A percentile compares a stretch with the other conserved stretches of the same genome.
phyloP scores from a whole-genome alignment of 1,140 invertebrate genomes.

The Hormaphis cornu region DNA sequence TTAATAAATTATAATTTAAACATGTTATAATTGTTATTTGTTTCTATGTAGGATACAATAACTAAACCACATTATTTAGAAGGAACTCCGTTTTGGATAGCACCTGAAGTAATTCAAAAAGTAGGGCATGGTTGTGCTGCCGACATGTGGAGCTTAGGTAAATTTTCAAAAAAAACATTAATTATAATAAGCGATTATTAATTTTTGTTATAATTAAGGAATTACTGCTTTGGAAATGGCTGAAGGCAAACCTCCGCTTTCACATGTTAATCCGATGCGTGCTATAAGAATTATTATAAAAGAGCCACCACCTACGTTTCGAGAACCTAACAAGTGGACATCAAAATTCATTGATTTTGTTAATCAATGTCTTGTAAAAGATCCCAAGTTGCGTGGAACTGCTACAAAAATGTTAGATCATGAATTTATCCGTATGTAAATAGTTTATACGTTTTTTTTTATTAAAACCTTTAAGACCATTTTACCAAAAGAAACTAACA shows the following conservation, averaged over 20 bases:
- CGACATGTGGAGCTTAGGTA: constrained; percentile 94
- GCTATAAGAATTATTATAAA: constrained; percentile 99
- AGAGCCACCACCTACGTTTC: constrained; percentile 94
- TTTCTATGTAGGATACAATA: constrained; percentile 77
- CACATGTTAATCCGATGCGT: constrained; percentile 98
- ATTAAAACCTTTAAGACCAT: neutral
- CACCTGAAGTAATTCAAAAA: constrained; percentile 97
- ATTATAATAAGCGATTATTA: neutral
- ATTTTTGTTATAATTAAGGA: constrained; percentile 41
- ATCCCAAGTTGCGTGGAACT: constrained; percentile 88
- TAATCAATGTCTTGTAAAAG: constrained; percentile 81
- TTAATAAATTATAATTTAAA: too few species aligned
- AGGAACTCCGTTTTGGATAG: constrained; percentile 99
- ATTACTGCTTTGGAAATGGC: constrained; percentile 99
- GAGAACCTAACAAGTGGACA: constrained; percentile 92
- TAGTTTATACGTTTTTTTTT: neutral
- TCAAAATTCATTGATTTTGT: constrained; percentile 97
- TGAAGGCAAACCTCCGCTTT: constrained; percentile 96
- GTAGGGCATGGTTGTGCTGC: constrained; percentile 98
- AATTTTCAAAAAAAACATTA: constrained; percentile 22
- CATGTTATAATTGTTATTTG: neutral
- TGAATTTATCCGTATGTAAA: constrained; percentile 71
- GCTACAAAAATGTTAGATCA: constrained; percentile 83
- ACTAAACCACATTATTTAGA: constrained; percentile 99
- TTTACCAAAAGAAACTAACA: too few species aligned